Evolutionary conservation across 2,113 vertebrate species (phyloP), one percentile per base, ranked within the genome.

Genomic region (Felis chaus): DNA sequence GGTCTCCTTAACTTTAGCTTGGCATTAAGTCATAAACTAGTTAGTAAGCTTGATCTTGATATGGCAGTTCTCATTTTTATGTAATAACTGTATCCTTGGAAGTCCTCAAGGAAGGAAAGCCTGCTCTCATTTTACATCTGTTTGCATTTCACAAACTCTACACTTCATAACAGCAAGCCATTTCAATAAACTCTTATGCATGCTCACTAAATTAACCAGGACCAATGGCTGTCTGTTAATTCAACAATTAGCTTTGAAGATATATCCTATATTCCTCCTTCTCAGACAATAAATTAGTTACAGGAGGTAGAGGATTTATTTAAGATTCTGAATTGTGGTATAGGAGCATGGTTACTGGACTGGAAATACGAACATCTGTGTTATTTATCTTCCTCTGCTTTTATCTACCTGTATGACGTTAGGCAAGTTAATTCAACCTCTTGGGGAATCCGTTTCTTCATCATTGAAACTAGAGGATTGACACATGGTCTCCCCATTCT

Each of bases 181-280:
- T 85, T 71, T 88, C 19, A 65, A 33, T 86, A 85, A 88, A 63
- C 25, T 63, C 33, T 91, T 96, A 27, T 2, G 2, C 79, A 23
- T 63, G 23, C 27, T 97, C 3, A 41, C 31, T 63, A 16, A 31
- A 27, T 53, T 50, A 61, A 73, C n/a, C 10, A 84, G 57, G 76
- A 41, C 13, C 86, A 21, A 86, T 79, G 65, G 48, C 8, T 16
- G 45, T 79, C 65, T 95, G 33, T 94, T 87, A 95, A 94, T 95
- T 95, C 48, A 95, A 61, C 4, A 83, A 61, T 76, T 94, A 96
- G 29, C 21, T 63, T 94, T 87, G 69, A 97, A 92, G 18, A 5
- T 39, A 79, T 50, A 4, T 73, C 74, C 13, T 61, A 18, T 18
- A 57, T 15, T 80, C 21, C 79, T 33, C 14, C 55, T 91, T 94